Base-by-base conservation (phyloP, 1,140 invertebrate species). In the Tetramorium parvispinum region DNA sequence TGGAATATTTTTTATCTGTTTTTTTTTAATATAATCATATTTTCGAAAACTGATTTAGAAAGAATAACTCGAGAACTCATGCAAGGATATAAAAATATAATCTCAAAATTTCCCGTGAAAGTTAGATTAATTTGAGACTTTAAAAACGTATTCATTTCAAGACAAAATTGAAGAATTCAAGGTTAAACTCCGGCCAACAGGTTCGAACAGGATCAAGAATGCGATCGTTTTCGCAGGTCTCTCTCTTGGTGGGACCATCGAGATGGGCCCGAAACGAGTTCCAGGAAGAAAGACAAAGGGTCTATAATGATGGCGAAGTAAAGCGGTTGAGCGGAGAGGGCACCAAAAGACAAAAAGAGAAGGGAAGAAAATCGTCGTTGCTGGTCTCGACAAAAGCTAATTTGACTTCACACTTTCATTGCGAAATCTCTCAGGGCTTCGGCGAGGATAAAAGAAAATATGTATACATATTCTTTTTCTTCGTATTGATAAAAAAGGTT, bases 241-340 rank as follows among this genome's bases (percentile, higher is more conserved):
- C 61, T 65, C 40, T 75, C 53, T 59, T 61, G 68, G 21, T 32
- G 66, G 43, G n/a, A 40, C n/a, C 40, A n/a, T 57, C 73, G 27
- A 59, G 53, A 75, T 70, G 70, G 32, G 77, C 63, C 87, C 79
- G 73, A 92, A 93, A 92, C 88, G 86, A 89, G 88, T 93, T 93
- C 91, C 82, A 85, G 49, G 91, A 91, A 92, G 86, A 88, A 68
- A 91, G 91, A 93, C 79, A 87, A 86, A 91, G 89, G 76, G 53
- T 49, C 21, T 61, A 51, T 82, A 88, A 90, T 63, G 53, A 86
- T 70, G 55, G 81, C 32, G 61, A 76, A 75, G 86, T 78, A 79
- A 32, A 59, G 21, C 43, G 32, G 32, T 59, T 32, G 8, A 11
- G 4, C 6, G 53, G 21, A 49, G 55, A 73, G 37, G 6, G 13